Evolutionary conservation across 2,797 vertebrate genomes (phyloP).

Genomic region (Rhadinocentrus ornatus): DNA sequence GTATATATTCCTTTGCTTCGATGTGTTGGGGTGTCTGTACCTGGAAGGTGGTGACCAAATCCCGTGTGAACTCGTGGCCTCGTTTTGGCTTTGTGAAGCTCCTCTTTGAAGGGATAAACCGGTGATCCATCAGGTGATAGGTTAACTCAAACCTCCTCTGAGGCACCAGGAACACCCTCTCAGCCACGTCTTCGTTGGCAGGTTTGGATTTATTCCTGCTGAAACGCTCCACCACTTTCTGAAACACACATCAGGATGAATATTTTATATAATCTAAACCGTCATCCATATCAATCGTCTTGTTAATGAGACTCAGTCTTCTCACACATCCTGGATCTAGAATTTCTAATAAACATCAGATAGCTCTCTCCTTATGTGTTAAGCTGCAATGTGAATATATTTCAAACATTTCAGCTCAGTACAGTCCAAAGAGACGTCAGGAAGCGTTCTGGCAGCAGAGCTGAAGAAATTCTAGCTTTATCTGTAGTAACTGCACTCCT

Average conservation of each 20-base stretch:
- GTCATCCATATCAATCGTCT: no score
- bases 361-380: no score
- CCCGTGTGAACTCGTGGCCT: neutral
- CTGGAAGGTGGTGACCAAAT: slow-evolving; percentile 59
- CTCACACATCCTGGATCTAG: no score
- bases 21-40: slow-evolving; percentile 21
- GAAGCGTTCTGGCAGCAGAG: no score
- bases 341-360: no score
- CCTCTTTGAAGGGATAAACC: slow-evolving; percentile 46
- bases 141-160: slow-evolving; percentile 45
- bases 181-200: slow-evolving; percentile 57
- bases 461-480: no score
- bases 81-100: slow-evolving; percentile 14
- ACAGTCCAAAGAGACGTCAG: no score
- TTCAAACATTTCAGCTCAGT: no score
- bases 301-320: no score
- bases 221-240: slow-evolving; percentile 72
- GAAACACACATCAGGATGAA: neutral
- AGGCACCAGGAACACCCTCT: slow-evolving; percentile 54
- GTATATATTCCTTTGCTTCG: neutral
- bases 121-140: slow-evolving; percentile 52
- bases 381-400: no score
- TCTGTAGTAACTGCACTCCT: no score
- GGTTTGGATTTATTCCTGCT: slow-evolving; percentile 60
- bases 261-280: no score